Percentiles rank a stretch among this genome's conserved stretches.
Evolutionary conservation across 2,888 invertebrate genomes (phyloP).

Genomic region (Chamaedrilus cognettii): DNA sequence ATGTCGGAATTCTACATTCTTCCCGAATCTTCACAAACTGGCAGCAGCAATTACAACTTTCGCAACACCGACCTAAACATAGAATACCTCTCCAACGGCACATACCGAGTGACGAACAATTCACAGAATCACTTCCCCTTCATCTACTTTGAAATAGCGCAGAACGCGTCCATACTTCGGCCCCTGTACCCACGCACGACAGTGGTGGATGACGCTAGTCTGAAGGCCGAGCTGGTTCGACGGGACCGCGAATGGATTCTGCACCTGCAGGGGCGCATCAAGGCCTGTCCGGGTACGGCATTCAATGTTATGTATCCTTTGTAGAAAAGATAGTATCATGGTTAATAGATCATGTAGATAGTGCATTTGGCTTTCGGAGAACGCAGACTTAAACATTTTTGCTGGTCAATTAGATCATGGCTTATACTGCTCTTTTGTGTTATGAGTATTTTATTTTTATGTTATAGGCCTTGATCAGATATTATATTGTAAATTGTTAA

Average conservation of each 20-base stretch:
- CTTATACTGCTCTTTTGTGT: no score
- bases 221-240: slow-evolving; percentile 45
- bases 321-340: no score
- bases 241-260: slow-evolving; percentile 32
- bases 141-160: slow-evolving; percentile 42
- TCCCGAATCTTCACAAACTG: slow-evolving; percentile 13
- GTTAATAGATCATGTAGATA: no score
- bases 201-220: slow-evolving; percentile 41
- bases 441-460: no score
- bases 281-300: slow-evolving; percentile 36
- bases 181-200: slow-evolving; percentile 44
- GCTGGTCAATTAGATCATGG: no score
- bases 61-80: slow-evolving; percentile 30
- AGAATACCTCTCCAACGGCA: slow-evolving; percentile 18
- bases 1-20: slow-evolving; percentile 29
- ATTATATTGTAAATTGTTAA: no score
- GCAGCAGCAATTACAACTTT: slow-evolving; percentile 26
- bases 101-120: slow-evolving; percentile 34
- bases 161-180: slow-evolving; percentile 44
- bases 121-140: slow-evolving; percentile 33
- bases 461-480: no score
- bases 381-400: no score
- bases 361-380: no score
- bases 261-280: slow-evolving; percentile 30
- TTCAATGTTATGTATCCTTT: neutral